Evolutionary conservation across 92 coral and sea anemone species (phyloP).

Genomic region (Porites divaricata): DNA sequence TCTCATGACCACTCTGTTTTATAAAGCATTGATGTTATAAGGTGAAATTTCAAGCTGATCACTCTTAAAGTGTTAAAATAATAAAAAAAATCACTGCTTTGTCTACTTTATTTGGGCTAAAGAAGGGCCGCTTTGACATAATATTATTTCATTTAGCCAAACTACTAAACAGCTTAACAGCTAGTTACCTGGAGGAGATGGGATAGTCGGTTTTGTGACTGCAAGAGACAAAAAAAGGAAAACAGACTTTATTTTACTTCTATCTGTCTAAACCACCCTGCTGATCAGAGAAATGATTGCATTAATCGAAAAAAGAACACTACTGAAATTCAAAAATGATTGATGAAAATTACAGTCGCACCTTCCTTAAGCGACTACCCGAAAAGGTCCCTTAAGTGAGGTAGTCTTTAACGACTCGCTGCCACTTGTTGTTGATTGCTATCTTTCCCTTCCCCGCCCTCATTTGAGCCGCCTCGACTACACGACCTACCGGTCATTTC

Average conservation of each 20-base stretch:
- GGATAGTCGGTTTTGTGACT: conserved; percentile 1
- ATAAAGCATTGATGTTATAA: too few species aligned
- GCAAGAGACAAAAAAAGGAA: background rate
- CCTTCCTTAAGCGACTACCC: background rate
- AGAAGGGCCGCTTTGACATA: background rate
- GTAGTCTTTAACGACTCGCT: too few species aligned
- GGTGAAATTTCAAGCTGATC: too few species aligned
- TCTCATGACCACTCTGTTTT: too few species aligned
- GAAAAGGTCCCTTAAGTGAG: background rate
- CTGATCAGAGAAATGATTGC: background rate
- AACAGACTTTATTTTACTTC: background rate
- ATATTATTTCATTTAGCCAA: too few species aligned
- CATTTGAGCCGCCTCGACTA: too few species aligned
- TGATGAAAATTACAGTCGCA: background rate
- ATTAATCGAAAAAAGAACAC: too few species aligned
- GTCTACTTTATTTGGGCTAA: background rate
- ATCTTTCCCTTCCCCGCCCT: too few species aligned
- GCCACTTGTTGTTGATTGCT: too few species aligned
- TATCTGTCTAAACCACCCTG: background rate
- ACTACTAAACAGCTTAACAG: background rate
- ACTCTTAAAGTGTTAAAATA: too few species aligned
- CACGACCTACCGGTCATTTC: too few species aligned
- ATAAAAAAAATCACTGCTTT: too few species aligned
- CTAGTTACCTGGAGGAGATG: background rate
- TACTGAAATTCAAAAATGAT: background rate